These are phyloP conservation scores for Heterocephalus glaber DNA, from an alignment of 2,113 vertebrate species.

Conservation along the genomic window DNA sequence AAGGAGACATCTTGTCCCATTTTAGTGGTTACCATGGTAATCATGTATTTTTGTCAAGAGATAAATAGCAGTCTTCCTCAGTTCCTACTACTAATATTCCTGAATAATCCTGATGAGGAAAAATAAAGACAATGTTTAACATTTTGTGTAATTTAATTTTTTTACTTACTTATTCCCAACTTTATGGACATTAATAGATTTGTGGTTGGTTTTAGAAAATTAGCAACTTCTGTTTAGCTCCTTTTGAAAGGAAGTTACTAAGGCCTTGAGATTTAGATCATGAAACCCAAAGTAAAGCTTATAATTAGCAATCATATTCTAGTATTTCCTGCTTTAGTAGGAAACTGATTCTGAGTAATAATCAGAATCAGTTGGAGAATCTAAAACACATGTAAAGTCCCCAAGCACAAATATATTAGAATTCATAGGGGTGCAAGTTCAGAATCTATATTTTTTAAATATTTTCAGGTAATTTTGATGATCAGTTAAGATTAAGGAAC, in stretches of 20 bases:
- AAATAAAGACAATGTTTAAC: background rate
- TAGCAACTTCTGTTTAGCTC: background rate
- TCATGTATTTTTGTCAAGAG: conserved; percentile 69
- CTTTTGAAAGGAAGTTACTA: background rate
- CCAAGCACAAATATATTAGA: background rate
- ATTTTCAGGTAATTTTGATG: background rate
- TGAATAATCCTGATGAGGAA: conserved; percentile 69
- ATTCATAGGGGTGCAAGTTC: background rate
- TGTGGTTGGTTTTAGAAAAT: background rate
- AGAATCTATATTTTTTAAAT: conserved; percentile 17
- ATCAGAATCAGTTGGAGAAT: background rate
- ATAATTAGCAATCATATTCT: background rate
- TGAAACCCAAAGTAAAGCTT: background rate
- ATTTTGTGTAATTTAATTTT: conserved; percentile 61
- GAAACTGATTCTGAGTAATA: background rate
- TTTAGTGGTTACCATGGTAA: conserved; percentile 80
- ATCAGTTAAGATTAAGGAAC: background rate
- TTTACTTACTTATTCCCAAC: background rate
- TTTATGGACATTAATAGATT: background rate
- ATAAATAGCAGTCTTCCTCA: conserved; percentile 67
- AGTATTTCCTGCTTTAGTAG: too few relatives aligned
- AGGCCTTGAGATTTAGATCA: conserved; percentile 25
- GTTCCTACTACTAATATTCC: conserved; percentile 80
- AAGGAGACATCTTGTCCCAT: conserved; percentile 65
- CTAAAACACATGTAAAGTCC: background rate